Conservation (phyloP, 1,140 invertebrate species). For the Oryctes rhinoceros region DNA sequence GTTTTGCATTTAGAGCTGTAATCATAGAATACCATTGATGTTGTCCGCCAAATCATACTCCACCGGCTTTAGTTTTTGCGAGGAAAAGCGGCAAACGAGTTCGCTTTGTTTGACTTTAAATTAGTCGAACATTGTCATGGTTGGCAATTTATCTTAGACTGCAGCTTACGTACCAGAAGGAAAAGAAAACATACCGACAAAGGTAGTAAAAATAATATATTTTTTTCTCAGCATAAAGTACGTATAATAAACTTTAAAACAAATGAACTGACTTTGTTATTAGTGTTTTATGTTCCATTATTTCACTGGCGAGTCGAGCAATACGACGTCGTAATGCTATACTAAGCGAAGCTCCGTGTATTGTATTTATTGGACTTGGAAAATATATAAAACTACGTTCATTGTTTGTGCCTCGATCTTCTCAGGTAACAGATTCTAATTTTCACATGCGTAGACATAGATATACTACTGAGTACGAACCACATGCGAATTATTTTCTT, state of each 20-base stretch:
- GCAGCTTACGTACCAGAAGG: background rate
- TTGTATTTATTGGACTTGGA: background rate
- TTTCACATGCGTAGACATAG: background rate
- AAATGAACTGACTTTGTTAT: slow-evolving; percentile 22
- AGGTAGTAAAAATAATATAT: slow-evolving; percentile 7
- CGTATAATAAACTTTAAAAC: slow-evolving; percentile 30
- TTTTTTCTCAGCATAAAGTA: background rate
- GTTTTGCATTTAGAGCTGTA: background rate
- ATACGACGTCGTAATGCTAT: background rate
- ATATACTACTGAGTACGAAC: no score
- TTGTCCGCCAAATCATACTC: background rate
- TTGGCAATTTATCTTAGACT: background rate
- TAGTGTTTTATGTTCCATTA: slow-evolving; percentile 25
- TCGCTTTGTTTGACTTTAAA: slow-evolving; percentile 16
- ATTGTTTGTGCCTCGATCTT: slow-evolving; percentile 21
- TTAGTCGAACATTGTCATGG: slow-evolving; percentile 3
- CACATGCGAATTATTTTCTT: no score
- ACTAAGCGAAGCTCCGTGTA: background rate
- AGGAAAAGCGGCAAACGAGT: background rate
- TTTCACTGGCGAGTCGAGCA: background rate
- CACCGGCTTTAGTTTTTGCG: background rate
- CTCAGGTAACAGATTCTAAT: background rate
- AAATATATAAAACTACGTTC: background rate
- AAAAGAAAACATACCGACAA: slow-evolving; percentile 3
- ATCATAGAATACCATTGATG: slow-evolving; percentile 8